These are phyloP conservation scores for Oxyruncus cristatus DNA, from an alignment of 2,113 vertebrate species.

Conservation along the genomic window DNA sequence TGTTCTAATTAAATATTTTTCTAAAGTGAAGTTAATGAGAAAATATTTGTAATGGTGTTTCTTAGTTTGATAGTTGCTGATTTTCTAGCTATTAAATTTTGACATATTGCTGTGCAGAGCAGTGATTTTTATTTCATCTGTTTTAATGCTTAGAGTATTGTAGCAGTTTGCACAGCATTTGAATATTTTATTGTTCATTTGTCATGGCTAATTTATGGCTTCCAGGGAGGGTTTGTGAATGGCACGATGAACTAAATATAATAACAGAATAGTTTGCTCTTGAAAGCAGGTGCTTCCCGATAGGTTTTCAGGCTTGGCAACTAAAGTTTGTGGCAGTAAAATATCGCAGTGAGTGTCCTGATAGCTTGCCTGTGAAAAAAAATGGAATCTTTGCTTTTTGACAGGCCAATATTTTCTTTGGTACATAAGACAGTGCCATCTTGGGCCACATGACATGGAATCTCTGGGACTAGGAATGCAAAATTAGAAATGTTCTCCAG, in stretches of 20 bases:
- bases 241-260: slow-evolving; percentile 24
- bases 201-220: slow-evolving; percentile 46
- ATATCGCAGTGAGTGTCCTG: neutral
- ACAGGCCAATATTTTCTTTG: neutral
- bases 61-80: slow-evolving; percentile 18
- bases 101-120: slow-evolving; percentile 8
- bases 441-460: neutral
- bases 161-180: slow-evolving; percentile 3
- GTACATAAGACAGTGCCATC: neutral
- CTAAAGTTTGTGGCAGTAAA: neutral
- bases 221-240: slow-evolving; percentile 29
- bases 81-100: slow-evolving; percentile 33
- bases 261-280: neutral
- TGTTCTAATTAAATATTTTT: slow-evolving; percentile 45
- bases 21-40: slow-evolving; percentile 34
- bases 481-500: neutral
- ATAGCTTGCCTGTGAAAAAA: neutral
- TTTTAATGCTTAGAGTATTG: slow-evolving; percentile 6
- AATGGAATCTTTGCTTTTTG: neutral
- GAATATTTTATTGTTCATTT: slow-evolving; percentile 43
- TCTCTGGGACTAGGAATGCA: neutral
- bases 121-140: slow-evolving; percentile 1
- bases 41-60: slow-evolving; percentile 3
- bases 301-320: slow-evolving; percentile 2
- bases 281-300: slow-evolving; percentile 12